phyloP scores from a whole-genome alignment of 2,888 invertebrate genomes.

The Agonopterix heracliana region DNA sequence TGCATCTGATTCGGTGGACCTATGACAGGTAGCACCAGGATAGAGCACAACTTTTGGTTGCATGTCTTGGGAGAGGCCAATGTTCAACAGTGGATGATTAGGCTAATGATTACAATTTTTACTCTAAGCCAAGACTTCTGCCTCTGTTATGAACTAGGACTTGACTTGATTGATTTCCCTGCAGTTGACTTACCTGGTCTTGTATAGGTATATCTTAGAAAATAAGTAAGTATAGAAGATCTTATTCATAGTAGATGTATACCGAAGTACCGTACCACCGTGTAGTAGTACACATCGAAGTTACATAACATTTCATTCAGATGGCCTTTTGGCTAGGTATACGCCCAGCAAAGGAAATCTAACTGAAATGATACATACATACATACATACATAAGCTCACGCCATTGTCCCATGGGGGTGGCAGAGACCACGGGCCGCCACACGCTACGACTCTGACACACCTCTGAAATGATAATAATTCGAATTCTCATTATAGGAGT shows the following conservation, averaged over 20 bases:
- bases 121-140: background rate
- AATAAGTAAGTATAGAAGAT: too few species aligned
- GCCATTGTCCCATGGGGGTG: too few species aligned
- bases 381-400: background rate
- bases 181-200: too few species aligned
- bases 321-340: background rate
- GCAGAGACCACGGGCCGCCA: background rate
- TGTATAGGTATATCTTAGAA: too few species aligned
- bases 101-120: background rate
- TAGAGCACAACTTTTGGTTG: background rate
- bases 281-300: too few species aligned
- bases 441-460: too few species aligned
- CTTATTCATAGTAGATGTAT: too few species aligned
- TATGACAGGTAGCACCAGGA: background rate
- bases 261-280: too few species aligned
- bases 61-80: background rate
- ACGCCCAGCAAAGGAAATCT: background rate
- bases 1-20: too few species aligned
- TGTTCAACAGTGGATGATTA: too few species aligned
- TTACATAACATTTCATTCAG: too few species aligned
- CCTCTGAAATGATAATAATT: background rate
- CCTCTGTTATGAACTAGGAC: background rate
- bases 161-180: background rate
- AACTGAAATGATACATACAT: too few species aligned
- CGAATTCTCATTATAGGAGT: constrained; percentile 12